A percentile compares a stretch with the other conserved stretches of the same genome.
Evolutionary conservation across 2,113 vertebrate genomes (phyloP).

Genomic region (Stigmatopora nigra): DNA sequence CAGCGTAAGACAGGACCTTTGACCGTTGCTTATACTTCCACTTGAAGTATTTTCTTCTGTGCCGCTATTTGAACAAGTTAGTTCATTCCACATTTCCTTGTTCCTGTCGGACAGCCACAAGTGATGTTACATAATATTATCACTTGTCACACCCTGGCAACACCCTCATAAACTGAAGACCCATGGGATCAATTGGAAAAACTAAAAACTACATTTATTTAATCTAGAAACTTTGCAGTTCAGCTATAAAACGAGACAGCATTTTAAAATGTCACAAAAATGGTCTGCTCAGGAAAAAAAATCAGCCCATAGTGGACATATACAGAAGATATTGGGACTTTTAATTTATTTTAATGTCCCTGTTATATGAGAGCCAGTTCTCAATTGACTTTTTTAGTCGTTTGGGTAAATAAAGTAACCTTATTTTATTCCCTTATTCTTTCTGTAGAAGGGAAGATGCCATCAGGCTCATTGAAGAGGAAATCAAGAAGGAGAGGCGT

Average conservation of each 20-base stretch:
- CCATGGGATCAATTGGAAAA: not conserved
- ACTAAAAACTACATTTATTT: too few species aligned
- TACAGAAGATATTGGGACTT: too few species aligned
- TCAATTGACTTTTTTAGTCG: too few species aligned
- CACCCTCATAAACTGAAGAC: not conserved
- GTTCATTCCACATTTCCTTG: not conserved
- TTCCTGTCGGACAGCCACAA: not conserved
- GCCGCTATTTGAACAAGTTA: constrained; percentile 8
- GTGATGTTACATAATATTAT: not conserved
- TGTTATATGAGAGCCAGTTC: too few species aligned
- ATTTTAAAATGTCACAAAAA: not conserved
- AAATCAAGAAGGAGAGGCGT: constrained; percentile 77
- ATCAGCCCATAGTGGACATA: too few species aligned
- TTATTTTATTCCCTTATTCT: not conserved
- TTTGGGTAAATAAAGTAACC: too few species aligned
- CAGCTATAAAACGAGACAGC: not conserved
- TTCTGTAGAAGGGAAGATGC: constrained; percentile 80
- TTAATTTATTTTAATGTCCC: too few species aligned
- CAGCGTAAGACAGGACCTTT: constrained; percentile 35
- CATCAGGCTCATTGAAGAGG: constrained; percentile 77
- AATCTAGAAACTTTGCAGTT: too few species aligned
- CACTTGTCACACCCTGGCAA: not conserved
- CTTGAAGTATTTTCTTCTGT: constrained; percentile 3
- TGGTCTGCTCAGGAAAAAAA: too few species aligned
- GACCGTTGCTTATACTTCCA: constrained; percentile 16